Percentiles rank a stretch among this genome's conserved stretches.
These are phyloP conservation scores for Myoxocephalus aenaeus DNA, from an alignment of 2,797 vertebrate species.

Conservation along the genomic window DNA sequence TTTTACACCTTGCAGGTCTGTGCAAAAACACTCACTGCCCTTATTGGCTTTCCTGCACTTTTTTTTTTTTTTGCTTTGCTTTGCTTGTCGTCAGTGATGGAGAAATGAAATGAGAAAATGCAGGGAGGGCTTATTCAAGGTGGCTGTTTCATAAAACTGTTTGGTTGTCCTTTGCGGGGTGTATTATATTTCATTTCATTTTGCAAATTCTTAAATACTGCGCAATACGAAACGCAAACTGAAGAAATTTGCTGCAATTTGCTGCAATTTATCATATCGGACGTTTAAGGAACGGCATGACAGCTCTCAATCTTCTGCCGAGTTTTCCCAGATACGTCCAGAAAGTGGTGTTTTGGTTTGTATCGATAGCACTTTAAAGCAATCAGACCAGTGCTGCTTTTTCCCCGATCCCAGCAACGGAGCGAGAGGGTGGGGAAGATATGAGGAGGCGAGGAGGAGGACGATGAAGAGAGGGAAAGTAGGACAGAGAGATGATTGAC, in stretches of 20 bases:
- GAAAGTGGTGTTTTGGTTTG: constrained; percentile 59
- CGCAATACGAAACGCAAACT: constrained; percentile 26
- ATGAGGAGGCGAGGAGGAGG: constrained; percentile 45
- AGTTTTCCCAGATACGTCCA: constrained; percentile 51
- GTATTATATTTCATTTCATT: constrained; percentile 44
- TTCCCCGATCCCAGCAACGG: constrained; percentile 47
- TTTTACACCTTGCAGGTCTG: constrained; percentile 21
- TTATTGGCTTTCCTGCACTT: constrained; percentile 27
- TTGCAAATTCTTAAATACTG: constrained; percentile 42
- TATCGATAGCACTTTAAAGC: constrained; percentile 58
- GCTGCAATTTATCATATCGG: constrained; percentile 31
- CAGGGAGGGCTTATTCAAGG: constrained; percentile 5
- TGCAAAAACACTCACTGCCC: neutral
- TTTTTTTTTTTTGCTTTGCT: constrained; percentile 30
- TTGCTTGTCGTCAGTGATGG: constrained; percentile 18
- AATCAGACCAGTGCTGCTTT: constrained; percentile 50
- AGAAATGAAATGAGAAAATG: constrained; percentile 40
- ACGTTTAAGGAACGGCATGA: constrained; percentile 14
- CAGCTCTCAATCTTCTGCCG: constrained; percentile 24
- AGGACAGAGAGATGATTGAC: constrained; percentile 69
- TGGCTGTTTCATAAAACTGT: constrained; percentile 7
- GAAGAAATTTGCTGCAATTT: too few species aligned
- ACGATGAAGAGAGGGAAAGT: constrained; percentile 69
- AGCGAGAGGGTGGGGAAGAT: constrained; percentile 58
- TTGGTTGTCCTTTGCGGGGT: constrained; percentile 6